These are phyloP conservation scores for Zapus hudsonius DNA, from an alignment of 2,113 vertebrate genomes.

Conservation along the genomic window DNA sequence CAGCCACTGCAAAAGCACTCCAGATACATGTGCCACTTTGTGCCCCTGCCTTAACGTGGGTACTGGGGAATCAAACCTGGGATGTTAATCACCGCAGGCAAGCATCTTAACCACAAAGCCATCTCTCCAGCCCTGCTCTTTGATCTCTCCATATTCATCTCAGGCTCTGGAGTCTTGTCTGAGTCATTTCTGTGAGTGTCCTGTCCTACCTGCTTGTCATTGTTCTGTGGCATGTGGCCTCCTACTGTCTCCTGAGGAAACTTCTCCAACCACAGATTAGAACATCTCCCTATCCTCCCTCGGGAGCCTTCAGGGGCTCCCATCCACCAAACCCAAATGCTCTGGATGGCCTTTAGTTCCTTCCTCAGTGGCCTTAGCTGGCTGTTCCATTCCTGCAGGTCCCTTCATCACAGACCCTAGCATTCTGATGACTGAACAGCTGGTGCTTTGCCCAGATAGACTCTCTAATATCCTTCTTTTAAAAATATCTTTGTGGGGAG, in stretches of 20 bases:
- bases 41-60: too few species aligned
- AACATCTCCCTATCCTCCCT: background rate
- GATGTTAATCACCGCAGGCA: too few species aligned
- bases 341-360: background rate
- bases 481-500: too few species aligned
- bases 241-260: too few species aligned
- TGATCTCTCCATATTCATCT: fast-evolving
- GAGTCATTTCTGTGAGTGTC: fast-evolving
- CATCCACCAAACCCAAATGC: background rate
- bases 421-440: background rate
- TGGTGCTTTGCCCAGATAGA: background rate
- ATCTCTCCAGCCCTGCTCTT: too few species aligned
- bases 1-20: too few species aligned
- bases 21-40: too few species aligned
- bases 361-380: background rate
- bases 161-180: background rate
- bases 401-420: background rate
- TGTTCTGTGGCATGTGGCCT: background rate
- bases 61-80: too few species aligned
- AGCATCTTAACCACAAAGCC: too few species aligned
- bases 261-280: background rate
- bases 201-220: background rate
- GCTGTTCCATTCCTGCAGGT: background rate
- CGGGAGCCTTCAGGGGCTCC: background rate
- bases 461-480: background rate